Evolutionary conservation across 2,113 vertebrate genomes (phyloP), one percentile per base, ranked within the genome.

Genomic region (Daboia siamensis): DNA sequence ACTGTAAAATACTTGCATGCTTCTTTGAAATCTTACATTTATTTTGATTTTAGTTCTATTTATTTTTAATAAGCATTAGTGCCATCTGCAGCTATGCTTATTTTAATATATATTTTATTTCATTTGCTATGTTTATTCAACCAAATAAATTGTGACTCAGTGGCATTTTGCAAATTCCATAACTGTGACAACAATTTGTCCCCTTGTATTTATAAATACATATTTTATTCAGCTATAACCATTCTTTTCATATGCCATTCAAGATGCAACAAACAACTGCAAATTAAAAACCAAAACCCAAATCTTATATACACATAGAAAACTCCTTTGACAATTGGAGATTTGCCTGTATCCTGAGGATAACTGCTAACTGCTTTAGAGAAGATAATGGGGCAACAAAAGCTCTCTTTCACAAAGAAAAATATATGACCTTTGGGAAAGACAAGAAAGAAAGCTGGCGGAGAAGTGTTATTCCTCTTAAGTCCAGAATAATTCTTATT

Each of bases 81-180:
- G 26, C 93, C 96, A 95, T 96, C 94, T 97, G 94, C 92, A 94
- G 86, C 91, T 96, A 29, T 91, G 89, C 93, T 92, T 51, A 96
- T 96, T 96, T 96, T 92, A 96, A 94, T 21, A 13, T 90, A 64
- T 94, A 95, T 97, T 97, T 97, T 97, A 96, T 97, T 97, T 96
- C 91, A 95, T 95, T 95, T 96, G 90, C 15, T 39, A 69, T 93
- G 64, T 93, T 96, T 96, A 95, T 95, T 96, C 92, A 96, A 94
- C 93, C 39, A 94, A 95, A 54, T 88, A 87, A 96, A 95, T 94
- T 89, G 64, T 93, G 59, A 94, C 4, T 94, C 80, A 94, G 69
- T 51, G 90, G 13, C 0, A 39, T 11, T 57, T n/a, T 94, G 23
- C 90, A 95, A 93, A 88, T 90, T 93, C 24, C 56, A 94, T 94